Conservation (phyloP, 2,797 vertebrate genomes). For the Lerista edwardsae region DNA sequence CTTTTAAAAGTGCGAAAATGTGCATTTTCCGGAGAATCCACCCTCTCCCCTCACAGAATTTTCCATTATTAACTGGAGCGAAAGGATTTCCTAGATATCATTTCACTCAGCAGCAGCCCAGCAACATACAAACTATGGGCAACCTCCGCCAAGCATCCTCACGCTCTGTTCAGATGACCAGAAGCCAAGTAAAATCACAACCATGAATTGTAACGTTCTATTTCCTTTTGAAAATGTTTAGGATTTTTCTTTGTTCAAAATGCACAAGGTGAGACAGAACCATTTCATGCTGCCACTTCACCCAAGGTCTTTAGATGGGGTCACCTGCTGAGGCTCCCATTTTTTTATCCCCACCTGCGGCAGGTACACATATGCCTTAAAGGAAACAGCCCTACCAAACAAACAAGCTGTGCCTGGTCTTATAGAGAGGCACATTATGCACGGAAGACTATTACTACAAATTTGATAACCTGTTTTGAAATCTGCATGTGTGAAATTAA, state of each 20-base stretch:
- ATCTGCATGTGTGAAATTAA: too few relatives aligned
- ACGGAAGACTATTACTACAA: too few relatives aligned
- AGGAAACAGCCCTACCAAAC: background rate
- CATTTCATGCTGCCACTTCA: background rate
- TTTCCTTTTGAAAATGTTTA: background rate
- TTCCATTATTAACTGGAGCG: background rate
- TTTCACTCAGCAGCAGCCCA: background rate
- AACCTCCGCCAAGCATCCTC: background rate
- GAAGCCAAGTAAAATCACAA: background rate
- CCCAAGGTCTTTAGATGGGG: background rate
- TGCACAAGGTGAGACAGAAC: background rate
- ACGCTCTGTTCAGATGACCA: background rate
- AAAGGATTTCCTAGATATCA: background rate
- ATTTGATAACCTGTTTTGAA: background rate
- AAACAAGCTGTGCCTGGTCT: background rate
- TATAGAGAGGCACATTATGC: too few relatives aligned
- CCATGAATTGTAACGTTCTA: background rate
- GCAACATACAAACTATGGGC: background rate
- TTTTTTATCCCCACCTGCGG: background rate
- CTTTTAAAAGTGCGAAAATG: background rate
- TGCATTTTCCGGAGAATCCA: background rate
- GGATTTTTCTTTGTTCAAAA: too few relatives aligned
- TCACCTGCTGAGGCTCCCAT: too few relatives aligned
- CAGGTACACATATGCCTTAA: accelerated
- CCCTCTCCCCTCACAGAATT: background rate